A percentile compares a stretch with the other conserved stretches of the same genome.
Conservation (phyloP, 1,140 invertebrate species). For the Wasmannia auropunctata region DNA sequence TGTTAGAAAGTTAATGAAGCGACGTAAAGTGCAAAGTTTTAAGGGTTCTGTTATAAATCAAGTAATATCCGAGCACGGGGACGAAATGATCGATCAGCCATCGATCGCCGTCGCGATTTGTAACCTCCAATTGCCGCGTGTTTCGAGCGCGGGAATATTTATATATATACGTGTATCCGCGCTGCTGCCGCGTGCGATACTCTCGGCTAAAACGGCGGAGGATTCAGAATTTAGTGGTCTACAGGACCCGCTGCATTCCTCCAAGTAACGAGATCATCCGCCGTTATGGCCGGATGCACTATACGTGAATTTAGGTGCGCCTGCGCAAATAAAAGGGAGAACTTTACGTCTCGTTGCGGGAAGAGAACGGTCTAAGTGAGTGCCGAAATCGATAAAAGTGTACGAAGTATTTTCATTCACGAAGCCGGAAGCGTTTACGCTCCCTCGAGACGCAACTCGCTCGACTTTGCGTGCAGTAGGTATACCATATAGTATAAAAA, state of each 20-base stretch:
- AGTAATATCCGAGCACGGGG: not conserved
- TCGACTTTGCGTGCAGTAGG: too few relatives aligned
- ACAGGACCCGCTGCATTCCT: constrained; percentile 14
- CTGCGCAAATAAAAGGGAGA: constrained; percentile 21
- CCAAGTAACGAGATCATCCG: constrained; percentile 36
- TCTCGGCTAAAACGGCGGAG: not conserved
- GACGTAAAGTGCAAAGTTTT: constrained; percentile 44
- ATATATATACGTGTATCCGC: too few relatives aligned
- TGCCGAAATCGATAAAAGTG: constrained; percentile 2
- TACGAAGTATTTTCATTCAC: not conserved
- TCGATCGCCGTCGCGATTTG: not conserved
- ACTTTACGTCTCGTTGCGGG: constrained; percentile 40
- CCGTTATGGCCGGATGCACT: constrained; percentile 43
- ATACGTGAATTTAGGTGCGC: constrained; percentile 52
- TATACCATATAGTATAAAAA: not conserved
- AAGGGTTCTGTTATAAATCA: not conserved
- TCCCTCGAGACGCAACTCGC: not conserved
- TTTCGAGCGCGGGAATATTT: not conserved
- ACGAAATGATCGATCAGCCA: constrained; percentile 1
- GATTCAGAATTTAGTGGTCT: not conserved
- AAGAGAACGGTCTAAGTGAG: constrained; percentile 20
- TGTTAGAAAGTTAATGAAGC: constrained; percentile 51
- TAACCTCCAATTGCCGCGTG: not conserved
- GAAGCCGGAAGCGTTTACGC: not conserved
- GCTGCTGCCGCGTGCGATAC: not conserved